A percentile compares a stretch with the other conserved stretches of the same genome.
Evolutionary conservation across 2,113 vertebrate genomes (phyloP).

Genomic region (Tiliqua scincoides): DNA sequence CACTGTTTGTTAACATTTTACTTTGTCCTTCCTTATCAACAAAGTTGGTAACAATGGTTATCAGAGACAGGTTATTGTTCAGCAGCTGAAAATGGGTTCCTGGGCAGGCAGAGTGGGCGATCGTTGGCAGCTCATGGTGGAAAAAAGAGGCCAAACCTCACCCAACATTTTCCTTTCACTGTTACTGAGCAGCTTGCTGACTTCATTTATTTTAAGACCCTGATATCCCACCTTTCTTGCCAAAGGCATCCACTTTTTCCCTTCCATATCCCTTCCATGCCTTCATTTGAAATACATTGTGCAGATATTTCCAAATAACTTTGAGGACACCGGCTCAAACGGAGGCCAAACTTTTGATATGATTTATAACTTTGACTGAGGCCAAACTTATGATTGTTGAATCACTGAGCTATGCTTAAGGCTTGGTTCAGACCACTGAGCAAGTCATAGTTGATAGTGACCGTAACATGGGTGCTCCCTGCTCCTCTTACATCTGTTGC

Average conservation of each 20-base stretch:
- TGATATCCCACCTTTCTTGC: no score
- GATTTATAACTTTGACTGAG: no score
- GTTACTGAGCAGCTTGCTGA: rapidly evolving
- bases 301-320: not conserved
- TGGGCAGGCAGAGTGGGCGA: not conserved
- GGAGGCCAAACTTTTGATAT: no score
- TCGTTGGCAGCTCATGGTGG: not conserved
- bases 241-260: no score
- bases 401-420: no score
- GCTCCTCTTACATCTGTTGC: no score
- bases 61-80: not conserved
- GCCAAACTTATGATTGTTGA: not conserved
- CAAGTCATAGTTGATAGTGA: no score
- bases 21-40: not conserved
- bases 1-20: not conserved
- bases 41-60: not conserved
- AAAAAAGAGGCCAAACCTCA: not conserved
- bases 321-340: no score
- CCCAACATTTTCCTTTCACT: not conserved
- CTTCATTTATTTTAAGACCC: no score
- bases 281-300: not conserved
- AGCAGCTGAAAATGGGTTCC: not conserved
- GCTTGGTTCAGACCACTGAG: no score
- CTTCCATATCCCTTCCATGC: not conserved
- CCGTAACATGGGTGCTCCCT: no score